A percentile compares a stretch with the other conserved stretches of the same genome.
These are phyloP conservation scores for Empis stercorea DNA, from an alignment of 2,888 invertebrate species.

Conservation along the genomic window DNA sequence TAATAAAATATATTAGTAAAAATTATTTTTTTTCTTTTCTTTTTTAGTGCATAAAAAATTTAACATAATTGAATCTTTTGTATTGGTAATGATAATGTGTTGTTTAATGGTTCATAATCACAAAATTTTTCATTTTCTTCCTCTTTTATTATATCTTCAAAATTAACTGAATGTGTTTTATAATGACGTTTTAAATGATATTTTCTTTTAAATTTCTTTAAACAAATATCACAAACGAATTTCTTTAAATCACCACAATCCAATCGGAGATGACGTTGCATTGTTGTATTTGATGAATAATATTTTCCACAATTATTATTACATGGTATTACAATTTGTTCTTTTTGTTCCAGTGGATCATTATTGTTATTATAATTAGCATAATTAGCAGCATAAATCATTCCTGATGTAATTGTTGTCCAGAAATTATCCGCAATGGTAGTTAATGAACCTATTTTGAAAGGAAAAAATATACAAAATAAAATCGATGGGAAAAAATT, in stretches of 20 bases:
- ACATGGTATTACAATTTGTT: constrained; percentile 19
- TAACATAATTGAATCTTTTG: too few species aligned
- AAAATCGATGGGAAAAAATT: too few species aligned
- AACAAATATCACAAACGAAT: constrained; percentile 25
- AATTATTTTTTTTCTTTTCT: too few species aligned
- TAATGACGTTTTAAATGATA: constrained; percentile 30
- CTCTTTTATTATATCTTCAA: constrained; percentile 8
- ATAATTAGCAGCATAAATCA: background rate
- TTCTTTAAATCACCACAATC: constrained; percentile 26
- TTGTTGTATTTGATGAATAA: constrained; percentile 22
- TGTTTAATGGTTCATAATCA: background rate
- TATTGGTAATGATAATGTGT: too few species aligned
- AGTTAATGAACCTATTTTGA: too few species aligned
- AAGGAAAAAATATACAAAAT: too few species aligned
- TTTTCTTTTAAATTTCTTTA: constrained; percentile 23
- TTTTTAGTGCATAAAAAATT: too few species aligned
- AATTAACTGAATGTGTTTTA: constrained; percentile 24
- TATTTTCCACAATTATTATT: constrained; percentile 37
- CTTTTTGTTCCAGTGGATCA: constrained; percentile 7
- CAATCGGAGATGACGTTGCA: constrained; percentile 24
- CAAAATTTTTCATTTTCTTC: constrained; percentile 3
- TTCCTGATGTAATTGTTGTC: background rate
- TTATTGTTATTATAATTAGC: too few species aligned
- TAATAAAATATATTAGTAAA: too few species aligned
- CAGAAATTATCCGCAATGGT: background rate